A percentile compares a stretch with the other conserved stretches of the same genome.
Evolutionary conservation across 2,888 invertebrate species (phyloP).

Genomic region (Lysandra coridon): DNA sequence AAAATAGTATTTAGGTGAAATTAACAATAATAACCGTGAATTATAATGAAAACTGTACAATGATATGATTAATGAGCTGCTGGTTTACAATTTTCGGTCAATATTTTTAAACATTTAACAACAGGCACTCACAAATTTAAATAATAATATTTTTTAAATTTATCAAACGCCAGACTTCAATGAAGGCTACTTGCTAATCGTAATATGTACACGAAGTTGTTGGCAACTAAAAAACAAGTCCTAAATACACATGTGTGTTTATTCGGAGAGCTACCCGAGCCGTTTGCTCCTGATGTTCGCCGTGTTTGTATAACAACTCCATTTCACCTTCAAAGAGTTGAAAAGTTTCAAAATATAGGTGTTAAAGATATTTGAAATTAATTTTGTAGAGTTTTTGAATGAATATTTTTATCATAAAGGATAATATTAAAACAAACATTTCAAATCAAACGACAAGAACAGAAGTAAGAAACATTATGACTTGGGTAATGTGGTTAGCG

Average conservation of each 20-base stretch:
- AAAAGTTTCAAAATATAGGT: neutral
- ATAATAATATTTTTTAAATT: neutral
- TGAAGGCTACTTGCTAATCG: neutral
- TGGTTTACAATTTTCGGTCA: no score
- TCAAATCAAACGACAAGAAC: neutral
- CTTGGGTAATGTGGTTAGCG: neutral
- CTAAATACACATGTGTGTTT: constrained; percentile 36
- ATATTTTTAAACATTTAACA: no score
- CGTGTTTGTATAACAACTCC: constrained; percentile 24
- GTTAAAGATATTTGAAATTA: neutral
- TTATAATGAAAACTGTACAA: no score
- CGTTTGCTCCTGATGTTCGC: constrained; percentile 29
- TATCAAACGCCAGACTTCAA: neutral
- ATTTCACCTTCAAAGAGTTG: constrained; percentile 12
- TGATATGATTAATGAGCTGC: no score
- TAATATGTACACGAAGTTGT: constrained; percentile 15
- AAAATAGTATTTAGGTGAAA: no score
- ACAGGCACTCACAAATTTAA: no score
- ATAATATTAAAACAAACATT: neutral
- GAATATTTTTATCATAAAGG: neutral
- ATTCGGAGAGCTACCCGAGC: constrained; percentile 32
- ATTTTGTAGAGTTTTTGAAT: neutral
- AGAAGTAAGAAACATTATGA: neutral
- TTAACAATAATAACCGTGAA: no score
- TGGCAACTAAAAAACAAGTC: constrained; percentile 35